Evolutionary conservation across 2,113 vertebrate species (phyloP).

Genomic region (Pelobates fuscus): DNA sequence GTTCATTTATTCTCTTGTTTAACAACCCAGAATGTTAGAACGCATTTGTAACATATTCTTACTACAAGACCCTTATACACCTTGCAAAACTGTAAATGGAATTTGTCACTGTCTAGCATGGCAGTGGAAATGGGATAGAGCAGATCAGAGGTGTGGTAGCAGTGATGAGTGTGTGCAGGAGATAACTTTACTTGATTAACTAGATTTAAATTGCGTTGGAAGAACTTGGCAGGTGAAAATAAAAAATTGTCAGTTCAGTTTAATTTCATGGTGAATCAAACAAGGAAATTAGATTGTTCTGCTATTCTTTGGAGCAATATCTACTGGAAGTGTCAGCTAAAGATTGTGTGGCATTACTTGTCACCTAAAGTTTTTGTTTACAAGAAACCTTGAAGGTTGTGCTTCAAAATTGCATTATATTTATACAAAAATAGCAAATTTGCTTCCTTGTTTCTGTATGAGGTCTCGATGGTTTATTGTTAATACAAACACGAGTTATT

Average conservation of each 20-base stretch:
- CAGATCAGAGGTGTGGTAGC: slow-evolving; percentile 68
- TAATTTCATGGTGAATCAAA: slow-evolving; percentile 83
- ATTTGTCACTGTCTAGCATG: slow-evolving; percentile 58
- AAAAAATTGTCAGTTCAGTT: slow-evolving; percentile 79
- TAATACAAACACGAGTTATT: no score
- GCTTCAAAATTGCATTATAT: background rate
- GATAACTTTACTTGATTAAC: slow-evolving; percentile 77
- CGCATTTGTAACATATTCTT: slow-evolving; percentile 56
- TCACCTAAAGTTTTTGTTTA: slow-evolving; percentile 8
- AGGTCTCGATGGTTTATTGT: no score
- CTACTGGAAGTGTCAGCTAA: slow-evolving; percentile 73
- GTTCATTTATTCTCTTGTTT: no score
- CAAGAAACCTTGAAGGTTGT: background rate
- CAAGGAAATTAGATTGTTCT: slow-evolving; percentile 83
- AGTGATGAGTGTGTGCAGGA: slow-evolving; percentile 62
- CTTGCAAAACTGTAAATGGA: slow-evolving; percentile 71
- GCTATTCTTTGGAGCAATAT: slow-evolving; percentile 75
- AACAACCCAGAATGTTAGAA: slow-evolving; percentile 9
- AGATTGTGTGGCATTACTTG: slow-evolving; percentile 60
- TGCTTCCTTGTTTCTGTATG: background rate
- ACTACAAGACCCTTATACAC: slow-evolving; percentile 60
- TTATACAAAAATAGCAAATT: background rate
- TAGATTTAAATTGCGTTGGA: slow-evolving; percentile 75
- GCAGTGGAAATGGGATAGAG: slow-evolving; percentile 61
- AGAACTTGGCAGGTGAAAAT: slow-evolving; percentile 78